Evolutionary conservation across 2,888 invertebrate species (phyloP), one percentile per base, ranked within the genome.

Genomic region (Megamerina dolium): DNA sequence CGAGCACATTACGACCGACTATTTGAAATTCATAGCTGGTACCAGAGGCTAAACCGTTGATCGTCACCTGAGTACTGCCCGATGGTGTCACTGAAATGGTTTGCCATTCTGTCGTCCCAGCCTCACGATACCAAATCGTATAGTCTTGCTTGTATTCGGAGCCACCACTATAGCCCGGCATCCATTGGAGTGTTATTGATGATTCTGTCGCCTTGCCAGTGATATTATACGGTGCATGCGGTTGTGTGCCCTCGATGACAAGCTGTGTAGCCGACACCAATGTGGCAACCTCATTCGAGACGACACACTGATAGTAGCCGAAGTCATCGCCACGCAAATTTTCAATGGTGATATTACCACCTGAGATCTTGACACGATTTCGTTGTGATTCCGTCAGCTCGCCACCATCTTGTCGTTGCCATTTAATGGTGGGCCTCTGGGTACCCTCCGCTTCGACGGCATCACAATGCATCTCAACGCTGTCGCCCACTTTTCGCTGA

Each of bases 11-110:
- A 68, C 92, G 88, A 46, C 95, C 92, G 59, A 94, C 84, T 45
- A 96, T 91, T 77, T 93, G 91, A 73, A 96, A 95, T 74, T 96
- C 94, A 74, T 96, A 95, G 44, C 85, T 83, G 30, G 91, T 92
- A 53, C 88, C 88, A 9, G 94, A 91, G 56, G 85, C 83, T 49
- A 96, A 78, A 50, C 87, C 84, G 72, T 90, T 91, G 70, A 96
- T 88, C 57, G 93, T 92, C 52, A 90, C 86, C 55, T 77, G 75
- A 12, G 93, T 93, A 64, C 88, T 87, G 53, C 92, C 92, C 41
- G 90, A 86, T 3, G 93, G 94, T 34, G 89, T 88, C 40, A 96
- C 94, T 12, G 90, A 88, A 59, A 95, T 88, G 50, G 90, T 92
- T 53, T 86, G 85, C 94, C 94, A 95, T 59, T 92, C 89, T 26